Base-by-base conservation (phyloP, 2,888 invertebrate species). In the Lepidocyrtinus sp. region DNA sequence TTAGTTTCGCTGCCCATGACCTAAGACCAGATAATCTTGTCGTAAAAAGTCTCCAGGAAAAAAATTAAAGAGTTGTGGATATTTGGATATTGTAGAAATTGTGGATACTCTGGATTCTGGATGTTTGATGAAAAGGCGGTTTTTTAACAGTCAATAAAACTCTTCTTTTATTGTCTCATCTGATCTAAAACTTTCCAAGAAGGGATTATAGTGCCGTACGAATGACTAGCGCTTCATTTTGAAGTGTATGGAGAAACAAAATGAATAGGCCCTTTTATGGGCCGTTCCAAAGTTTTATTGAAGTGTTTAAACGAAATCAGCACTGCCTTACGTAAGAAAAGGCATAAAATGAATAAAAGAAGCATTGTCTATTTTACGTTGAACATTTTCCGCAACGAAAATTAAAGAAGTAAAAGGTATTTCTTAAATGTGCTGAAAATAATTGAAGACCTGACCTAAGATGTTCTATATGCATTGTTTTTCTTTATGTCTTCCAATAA, bases 271-370 rank as follows among this genome's bases (percentile, higher is more conserved):
- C n/a, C 75, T 80, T 59, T 81, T 81, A 81, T 81, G 70, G 80
- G 62, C 75, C 63, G 75, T 81, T 81, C 72, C 62, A 61, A 19
- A 19, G 24, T 65, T 75, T 81, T 81, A 81, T 81, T 75, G 74
- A 65, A 25, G 71, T 68, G 75, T 75, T 81, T 81, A 81, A 81
- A 81, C 63, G 80, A 75, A 75, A 72, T 81, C 80, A 75, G 21
- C 62, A 67, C 72, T 65, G 67, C 68, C 27, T 71, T 21, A 21
- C 59, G 22, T 59, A 3, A 21, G 55, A 21, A 59, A 59, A 59
- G 59, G 59, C 2, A 50, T n/a, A n/a, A n/a, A n/a, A n/a, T n/a
- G n/a, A n/a, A n/a, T n/a, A n/a, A n/a, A n/a, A n/a, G n/a, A n/a
- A n/a, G n/a, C n/a, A n/a, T n/a, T n/a, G n/a, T n/a, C n/a, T n/a